Conservation (phyloP, 2,797 vertebrate species). For the Chloroceryle inda region DNA sequence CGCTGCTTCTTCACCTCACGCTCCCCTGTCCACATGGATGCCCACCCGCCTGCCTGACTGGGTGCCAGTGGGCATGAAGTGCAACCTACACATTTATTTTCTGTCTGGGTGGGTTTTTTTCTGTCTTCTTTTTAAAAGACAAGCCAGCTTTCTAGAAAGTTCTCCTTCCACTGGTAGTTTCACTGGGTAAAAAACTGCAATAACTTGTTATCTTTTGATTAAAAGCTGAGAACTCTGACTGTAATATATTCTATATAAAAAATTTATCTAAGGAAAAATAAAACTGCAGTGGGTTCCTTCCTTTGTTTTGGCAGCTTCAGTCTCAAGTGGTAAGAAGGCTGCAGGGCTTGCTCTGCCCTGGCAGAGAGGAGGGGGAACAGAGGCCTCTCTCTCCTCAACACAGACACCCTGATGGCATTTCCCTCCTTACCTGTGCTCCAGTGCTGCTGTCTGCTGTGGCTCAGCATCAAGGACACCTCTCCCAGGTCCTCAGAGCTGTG, state of each 20-base stretch:
- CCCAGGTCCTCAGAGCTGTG: fast-evolving
- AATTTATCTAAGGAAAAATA: constrained; percentile 80
- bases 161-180: constrained; percentile 64
- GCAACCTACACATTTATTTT: constrained; percentile 14
- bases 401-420: fast-evolving
- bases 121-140: constrained; percentile 33
- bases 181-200: constrained; percentile 76
- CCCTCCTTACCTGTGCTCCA: background rate
- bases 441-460: fast-evolving
- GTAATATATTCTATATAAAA: constrained; percentile 78
- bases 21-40: background rate
- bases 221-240: constrained; percentile 77
- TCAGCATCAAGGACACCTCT: fast-evolving
- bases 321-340: fast-evolving
- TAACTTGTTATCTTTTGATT: constrained; percentile 80
- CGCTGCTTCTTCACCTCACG: constrained; percentile 1
- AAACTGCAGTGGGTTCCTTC: constrained; percentile 72
- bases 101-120: constrained; percentile 16
- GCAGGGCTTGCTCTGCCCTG: fast-evolving
- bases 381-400: background rate
- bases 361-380: fast-evolving
- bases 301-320: constrained; percentile 15
- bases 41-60: background rate
- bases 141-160: constrained; percentile 80
- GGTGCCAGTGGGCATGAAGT: background rate